These are phyloP conservation scores for Suncus etruscus DNA, from an alignment of 2,113 vertebrate genomes.

Conservation along the genomic window DNA sequence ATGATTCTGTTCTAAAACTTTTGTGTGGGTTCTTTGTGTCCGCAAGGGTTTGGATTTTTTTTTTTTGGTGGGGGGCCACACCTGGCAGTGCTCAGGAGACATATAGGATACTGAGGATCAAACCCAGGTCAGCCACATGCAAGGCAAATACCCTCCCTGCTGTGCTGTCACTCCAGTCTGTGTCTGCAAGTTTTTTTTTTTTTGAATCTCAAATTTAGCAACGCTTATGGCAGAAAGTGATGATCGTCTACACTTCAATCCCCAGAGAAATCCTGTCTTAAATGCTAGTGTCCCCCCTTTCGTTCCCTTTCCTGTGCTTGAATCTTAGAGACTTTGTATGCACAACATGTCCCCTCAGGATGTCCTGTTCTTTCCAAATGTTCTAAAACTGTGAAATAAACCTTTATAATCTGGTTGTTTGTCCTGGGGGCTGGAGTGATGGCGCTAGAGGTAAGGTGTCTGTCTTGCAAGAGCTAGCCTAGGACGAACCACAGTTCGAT, in stretches of 20 bases:
- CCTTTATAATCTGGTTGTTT: conserved; percentile 12
- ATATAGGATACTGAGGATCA: no score
- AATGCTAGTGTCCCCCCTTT: neutral
- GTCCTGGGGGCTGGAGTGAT: neutral
- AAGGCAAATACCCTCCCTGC: no score
- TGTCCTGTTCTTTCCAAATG: neutral
- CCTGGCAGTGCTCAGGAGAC: no score
- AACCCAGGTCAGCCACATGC: no score
- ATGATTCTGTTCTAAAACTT: neutral
- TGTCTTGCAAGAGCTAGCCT: no score
- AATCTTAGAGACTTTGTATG: conserved; percentile 27
- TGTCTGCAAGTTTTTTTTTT: neutral
- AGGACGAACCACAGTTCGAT: no score
- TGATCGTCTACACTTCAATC: conserved; percentile 55
- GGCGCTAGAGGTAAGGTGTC: no score
- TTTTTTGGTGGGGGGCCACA: no score
- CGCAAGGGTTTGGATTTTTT: neutral
- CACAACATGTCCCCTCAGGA: neutral
- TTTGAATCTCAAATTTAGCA: conserved; percentile 10
- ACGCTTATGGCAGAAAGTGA: conserved; percentile 31
- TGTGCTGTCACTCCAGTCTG: neutral
- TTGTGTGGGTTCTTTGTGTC: neutral
- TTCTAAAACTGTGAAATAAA: conserved; percentile 23
- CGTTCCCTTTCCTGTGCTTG: neutral
- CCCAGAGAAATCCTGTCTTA: conserved; percentile 43